Evolutionary conservation across 2,888 invertebrate genomes (phyloP).

Genomic region (Drymonia ruficornis): DNA sequence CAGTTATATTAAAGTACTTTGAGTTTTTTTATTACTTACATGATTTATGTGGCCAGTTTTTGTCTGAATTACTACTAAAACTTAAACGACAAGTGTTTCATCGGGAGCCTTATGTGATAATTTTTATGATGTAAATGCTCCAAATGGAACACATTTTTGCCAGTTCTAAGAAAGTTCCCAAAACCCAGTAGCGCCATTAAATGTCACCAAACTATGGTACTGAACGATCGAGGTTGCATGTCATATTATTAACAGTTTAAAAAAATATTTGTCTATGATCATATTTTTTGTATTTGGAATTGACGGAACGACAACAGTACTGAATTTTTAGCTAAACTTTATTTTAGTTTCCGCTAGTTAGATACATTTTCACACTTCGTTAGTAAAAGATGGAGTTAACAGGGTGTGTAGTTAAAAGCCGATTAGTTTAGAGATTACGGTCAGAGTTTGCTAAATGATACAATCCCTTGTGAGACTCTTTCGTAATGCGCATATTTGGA

Average conservation of each 20-base stretch:
- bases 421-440: conserved; percentile 22
- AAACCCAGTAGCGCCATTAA: background rate
- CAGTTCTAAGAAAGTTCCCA: background rate
- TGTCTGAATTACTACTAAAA: no score
- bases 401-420: conserved; percentile 59
- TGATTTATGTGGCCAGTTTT: no score
- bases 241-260: background rate
- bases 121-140: no score
- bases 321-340: conserved; percentile 3
- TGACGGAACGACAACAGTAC: conserved; percentile 9
- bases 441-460: conserved; percentile 11
- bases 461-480: no score
- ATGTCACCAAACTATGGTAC: background rate
- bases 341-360: conserved; percentile 34
- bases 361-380: conserved; percentile 26
- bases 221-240: background rate
- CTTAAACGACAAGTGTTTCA: background rate
- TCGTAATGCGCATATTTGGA: no score
- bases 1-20: background rate
- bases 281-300: conserved; percentile 3
- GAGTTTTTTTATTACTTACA: no score
- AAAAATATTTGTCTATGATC: conserved; percentile 1
- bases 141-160: no score
- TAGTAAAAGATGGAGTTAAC: conserved; percentile 49
- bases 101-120: background rate